Percentiles rank a stretch among this genome's conserved stretches.
These are phyloP conservation scores for Drosophila melanogaster DNA, from an alignment of 1,140 invertebrate genomes.

Conservation along the genomic window DNA sequence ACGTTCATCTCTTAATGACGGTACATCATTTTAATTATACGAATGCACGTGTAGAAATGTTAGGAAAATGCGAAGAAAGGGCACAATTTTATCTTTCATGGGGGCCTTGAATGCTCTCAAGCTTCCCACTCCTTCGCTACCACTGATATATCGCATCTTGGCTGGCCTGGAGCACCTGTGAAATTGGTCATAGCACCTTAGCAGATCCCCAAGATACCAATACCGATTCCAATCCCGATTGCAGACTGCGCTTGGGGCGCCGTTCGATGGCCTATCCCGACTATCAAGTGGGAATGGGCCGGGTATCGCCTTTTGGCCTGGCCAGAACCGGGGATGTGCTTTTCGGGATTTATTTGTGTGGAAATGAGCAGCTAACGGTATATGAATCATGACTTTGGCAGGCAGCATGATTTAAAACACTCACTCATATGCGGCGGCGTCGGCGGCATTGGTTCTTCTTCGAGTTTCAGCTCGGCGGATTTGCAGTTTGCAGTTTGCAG, in stretches of 20 bases:
- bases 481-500: constrained; percentile 28
- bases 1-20: constrained; percentile 79
- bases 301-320: constrained; percentile 26
- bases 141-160: constrained; percentile 32
- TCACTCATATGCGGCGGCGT: constrained; percentile 68
- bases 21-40: constrained; percentile 64
- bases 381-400: constrained; percentile 84
- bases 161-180: constrained; percentile 64
- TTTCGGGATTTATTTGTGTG: constrained; percentile 83
- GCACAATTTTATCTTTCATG: constrained; percentile 8
- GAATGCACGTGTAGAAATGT: constrained; percentile 59
- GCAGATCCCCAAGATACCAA: not conserved
- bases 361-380: constrained; percentile 84
- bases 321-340: constrained; percentile 43
- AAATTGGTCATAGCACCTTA: constrained; percentile 29
- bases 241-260: constrained; percentile 51
- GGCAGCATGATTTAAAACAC: constrained; percentile 83
- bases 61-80: constrained; percentile 4
- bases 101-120: not conserved
- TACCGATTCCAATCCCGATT: not conserved
- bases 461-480: constrained; percentile 1
- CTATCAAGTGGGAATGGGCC: constrained; percentile 62
- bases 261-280: constrained; percentile 47
- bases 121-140: not conserved
- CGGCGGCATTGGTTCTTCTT: constrained; percentile 7